Base-by-base conservation (phyloP, 2,797 vertebrate species). In the Rachycentron canadum region DNA sequence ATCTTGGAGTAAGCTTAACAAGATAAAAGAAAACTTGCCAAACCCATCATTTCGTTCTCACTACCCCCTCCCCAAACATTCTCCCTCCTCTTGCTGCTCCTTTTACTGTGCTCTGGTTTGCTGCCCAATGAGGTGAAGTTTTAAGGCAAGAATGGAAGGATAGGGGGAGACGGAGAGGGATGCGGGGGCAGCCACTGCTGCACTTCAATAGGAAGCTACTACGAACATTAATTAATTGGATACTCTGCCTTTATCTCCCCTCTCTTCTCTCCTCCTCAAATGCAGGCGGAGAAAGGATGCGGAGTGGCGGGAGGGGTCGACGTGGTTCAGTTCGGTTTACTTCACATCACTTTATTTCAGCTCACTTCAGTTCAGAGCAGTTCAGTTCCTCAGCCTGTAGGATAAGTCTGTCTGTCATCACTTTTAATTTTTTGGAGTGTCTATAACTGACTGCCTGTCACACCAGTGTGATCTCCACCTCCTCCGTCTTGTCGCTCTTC, bases 381-480 rank as follows among this genome's bases (percentile, higher is more conserved):
- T 72, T 87, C 81, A 60, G 65, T 62, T 79, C 77, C 67, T 74
- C 79, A 74, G 70, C 71, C 78, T 83, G 69, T 73, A 76, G 62
- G 74, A 78, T 59, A 53, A 59, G n/a, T 73, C 55, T 66, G 76
- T 79, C 58, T 87, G 79, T 88, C 71, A 63, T 72, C 64, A 56
- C 70, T 70, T 66, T 83, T 71, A 9, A 10, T 65, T 86, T 78
- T 64, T 83, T 71, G 60, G 57, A 72, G 69, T 69, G 66, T 76
- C 65, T 49, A 43, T 34, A 81, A 73, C 56, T 9, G 34, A 49
- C 67, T 57, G 58, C 77, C 66, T 65, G 88, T 88, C 95, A 99
- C 94, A 99, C 98, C 92, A 99, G 95, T 0, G 98, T 99, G 89
- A 99, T 98, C 83, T 99, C 98, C 93, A 99, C 98, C 23, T 99